Evolutionary conservation across 1,140 invertebrate genomes (phyloP), one percentile per base, ranked within the genome.

Genomic region (Pogonomyrmex californicus): DNA sequence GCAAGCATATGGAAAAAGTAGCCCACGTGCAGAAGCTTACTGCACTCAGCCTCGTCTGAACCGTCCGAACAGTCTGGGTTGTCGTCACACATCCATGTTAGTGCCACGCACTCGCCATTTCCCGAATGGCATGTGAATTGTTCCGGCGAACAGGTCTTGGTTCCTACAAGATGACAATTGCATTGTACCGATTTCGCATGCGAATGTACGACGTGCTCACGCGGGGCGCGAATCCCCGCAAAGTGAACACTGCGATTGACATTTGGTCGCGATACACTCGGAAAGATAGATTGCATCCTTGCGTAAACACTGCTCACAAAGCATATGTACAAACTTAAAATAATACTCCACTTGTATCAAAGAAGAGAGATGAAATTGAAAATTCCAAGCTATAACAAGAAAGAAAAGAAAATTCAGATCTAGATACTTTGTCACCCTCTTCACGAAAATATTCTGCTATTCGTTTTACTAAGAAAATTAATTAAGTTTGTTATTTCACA

Each of bases 31-130:
- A 89, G 87, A 93, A 93, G 95, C 98, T 98, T 98, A 98, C 98
- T 98, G 97, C 98, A 98, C 95, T 97, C 96, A 95, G 97, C 96
- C 93, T 98, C 98, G 95, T 99, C 98, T 88, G 98, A 98, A 89
- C 97, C 97, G 95, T 99, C 98, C 76, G 96, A 96, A 96, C 98
- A 99, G 96, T 99, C 98, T 47, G 96, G 94, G 93, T 97, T 97
- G 93, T 97, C 97, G 95, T 99, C 98, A 94, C 98, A 99, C 96
- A 98, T 98, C 98, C 98, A 99, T 54, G 97, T 97, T 89, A 98
- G 96, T 75, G 98, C 97, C 85, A 99, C 97, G 94, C 98, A 99
- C 95, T 98, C 97, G 65, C 97, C 97, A 77, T 96, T 96, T 86
- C 96, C 96, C 51, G 96, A 97, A 88, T 97, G 97, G 94, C 98